A percentile compares a stretch with the other conserved stretches of the same genome.
These are phyloP conservation scores for Physella acuta DNA, from an alignment of 1,140 invertebrate species.

Conservation along the genomic window DNA sequence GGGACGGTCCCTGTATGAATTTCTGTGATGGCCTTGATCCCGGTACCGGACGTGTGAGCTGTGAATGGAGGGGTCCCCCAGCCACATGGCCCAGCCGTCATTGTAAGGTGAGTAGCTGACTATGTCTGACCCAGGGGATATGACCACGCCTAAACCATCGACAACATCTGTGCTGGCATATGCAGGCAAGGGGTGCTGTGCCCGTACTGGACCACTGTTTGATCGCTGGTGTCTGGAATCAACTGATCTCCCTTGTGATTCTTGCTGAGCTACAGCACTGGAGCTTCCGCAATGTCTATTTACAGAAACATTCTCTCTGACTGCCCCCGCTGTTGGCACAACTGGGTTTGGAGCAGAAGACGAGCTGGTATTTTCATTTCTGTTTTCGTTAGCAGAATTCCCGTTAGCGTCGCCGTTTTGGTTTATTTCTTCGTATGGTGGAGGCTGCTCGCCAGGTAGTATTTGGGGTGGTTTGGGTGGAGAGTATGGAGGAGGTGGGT, in stretches of 20 bases:
- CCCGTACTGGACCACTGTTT: constrained; percentile 14
- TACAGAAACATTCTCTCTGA: background rate
- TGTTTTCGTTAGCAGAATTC: background rate
- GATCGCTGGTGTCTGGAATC: constrained; percentile 19
- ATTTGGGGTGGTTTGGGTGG: constrained; percentile 51
- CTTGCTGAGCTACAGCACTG: background rate
- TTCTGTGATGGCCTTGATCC: background rate
- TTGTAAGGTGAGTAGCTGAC: background rate
- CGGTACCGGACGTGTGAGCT: background rate
- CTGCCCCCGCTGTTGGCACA: background rate
- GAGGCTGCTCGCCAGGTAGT: constrained; percentile 47
- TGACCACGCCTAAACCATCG: constrained; percentile 7
- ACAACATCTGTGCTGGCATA: constrained; percentile 15
- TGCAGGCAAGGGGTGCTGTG: background rate
- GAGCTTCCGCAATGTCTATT: background rate
- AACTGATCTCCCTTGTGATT: background rate
- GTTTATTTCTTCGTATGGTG: constrained; percentile 52
- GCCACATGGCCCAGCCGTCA: background rate
- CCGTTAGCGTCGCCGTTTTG: constrained; percentile 13
- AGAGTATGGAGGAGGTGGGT: constrained; percentile 57
- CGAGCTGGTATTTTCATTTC: background rate
- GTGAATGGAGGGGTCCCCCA: background rate
- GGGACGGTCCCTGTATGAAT: background rate
- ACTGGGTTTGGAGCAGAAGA: background rate
- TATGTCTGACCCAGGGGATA: background rate